Evolutionary conservation across 1,140 invertebrate species (phyloP).

Genomic region (Ceratina calcarata): DNA sequence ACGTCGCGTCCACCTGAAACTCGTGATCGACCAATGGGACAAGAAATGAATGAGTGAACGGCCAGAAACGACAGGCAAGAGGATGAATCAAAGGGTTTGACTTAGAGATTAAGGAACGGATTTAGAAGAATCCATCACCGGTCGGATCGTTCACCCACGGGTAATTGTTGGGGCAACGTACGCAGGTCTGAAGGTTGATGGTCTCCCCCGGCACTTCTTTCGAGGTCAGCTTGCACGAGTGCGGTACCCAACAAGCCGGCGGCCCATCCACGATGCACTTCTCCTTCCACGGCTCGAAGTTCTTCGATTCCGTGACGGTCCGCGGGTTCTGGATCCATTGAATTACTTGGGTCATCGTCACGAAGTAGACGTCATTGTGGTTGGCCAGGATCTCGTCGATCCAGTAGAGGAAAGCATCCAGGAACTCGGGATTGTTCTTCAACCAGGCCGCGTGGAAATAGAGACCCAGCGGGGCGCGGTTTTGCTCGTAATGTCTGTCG

Average conservation of each 20-base stretch:
- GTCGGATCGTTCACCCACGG: constrained; percentile 96
- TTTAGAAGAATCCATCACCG: constrained; percentile 94
- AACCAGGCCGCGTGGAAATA: constrained; percentile 98
- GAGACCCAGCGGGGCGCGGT: constrained; percentile 94
- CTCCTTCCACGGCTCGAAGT: constrained; percentile 96
- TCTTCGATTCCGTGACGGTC: constrained; percentile 91
- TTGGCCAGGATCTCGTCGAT: constrained; percentile 94
- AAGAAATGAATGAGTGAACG: constrained; percentile 20
- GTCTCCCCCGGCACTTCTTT: constrained; percentile 96
- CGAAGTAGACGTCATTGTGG: constrained; percentile 97
- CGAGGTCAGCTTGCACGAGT: constrained; percentile 93
- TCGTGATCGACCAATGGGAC: constrained; percentile 32
- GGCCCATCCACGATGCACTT: constrained; percentile 91
- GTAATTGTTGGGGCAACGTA: constrained; percentile 95
- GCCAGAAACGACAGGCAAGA: constrained; percentile 25
- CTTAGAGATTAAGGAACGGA: constrained; percentile 69
- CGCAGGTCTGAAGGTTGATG: constrained; percentile 95
- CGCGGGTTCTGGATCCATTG: constrained; percentile 97
- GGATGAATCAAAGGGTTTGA: constrained; percentile 56
- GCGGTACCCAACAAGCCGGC: constrained; percentile 92
- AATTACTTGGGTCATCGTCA: constrained; percentile 98
- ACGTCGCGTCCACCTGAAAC: constrained; percentile 33
- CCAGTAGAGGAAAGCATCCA: constrained; percentile 96
- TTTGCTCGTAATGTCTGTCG: constrained; percentile 96
- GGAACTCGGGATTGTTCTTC: constrained; percentile 95